Evolutionary conservation across 1,140 invertebrate species (phyloP), one percentile per base, ranked within the genome.

Genomic region (Carcinoscorpius rotundicauda): DNA sequence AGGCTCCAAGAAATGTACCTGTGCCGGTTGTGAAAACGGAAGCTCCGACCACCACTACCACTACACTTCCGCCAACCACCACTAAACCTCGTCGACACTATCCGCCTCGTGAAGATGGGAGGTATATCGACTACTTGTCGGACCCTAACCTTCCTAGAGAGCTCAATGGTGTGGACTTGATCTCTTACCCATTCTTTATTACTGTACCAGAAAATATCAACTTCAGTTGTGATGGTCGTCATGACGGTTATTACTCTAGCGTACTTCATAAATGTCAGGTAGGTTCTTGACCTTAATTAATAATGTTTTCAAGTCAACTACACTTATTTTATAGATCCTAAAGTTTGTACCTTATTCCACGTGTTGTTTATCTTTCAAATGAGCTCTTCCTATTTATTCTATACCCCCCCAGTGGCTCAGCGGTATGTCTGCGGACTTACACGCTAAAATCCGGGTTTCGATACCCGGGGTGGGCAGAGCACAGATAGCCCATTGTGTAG

Each of bases 201-300:
- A 81, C 83, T 6, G 86, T 93, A 5, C 88, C 88, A 2, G 83
- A 87, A 63, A 85, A 87, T 57, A 91, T 93, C 68, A 84, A 87
- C 71, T 95, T 94, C 78, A 88, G 90, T 73, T 95, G 92, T 74
- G 89, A 93, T 72, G 89, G 88, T 5, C 80, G 90, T 3, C 89
- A 92, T 70, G 91, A 95, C 75, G 92, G 92, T 4, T 95, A 94
- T 79, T 95, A 94, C 75, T 90, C 92, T 5, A 92, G 88, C 66
- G 84, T 93, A 6, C 85, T 86, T 48, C 87, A 91, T 77, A 89
- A 90, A 74, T 95, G 92, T 77, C 91, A 95, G 84, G 91, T 93
- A 78, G 29, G 29, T 29, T 29, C 29, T 29, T 29, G 29, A 29
- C 29, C 29, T 29, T 29, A 1, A 29, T 29, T 29, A 2, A 29